phyloP scores from a whole-genome alignment of 2,888 invertebrate genomes.

The Asteroscopus sphinx region DNA sequence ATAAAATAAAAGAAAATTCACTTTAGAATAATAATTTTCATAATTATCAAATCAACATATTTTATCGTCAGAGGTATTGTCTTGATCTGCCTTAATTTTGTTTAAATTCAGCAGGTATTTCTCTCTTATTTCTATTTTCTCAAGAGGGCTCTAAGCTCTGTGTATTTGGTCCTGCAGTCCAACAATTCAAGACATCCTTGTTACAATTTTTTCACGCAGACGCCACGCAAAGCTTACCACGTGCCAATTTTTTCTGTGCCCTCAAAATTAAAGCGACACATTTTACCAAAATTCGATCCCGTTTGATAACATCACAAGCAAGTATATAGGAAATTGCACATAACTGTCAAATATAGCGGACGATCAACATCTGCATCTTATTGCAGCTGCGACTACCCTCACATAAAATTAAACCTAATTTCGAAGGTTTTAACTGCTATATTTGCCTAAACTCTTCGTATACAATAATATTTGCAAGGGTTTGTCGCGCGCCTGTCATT shows the following conservation, averaged over 20 bases:
- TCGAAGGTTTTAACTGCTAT: not conserved
- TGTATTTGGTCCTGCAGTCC: no score
- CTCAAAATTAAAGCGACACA: constrained; percentile 3
- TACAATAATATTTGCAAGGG: constrained; percentile 63
- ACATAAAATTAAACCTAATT: constrained; percentile 16
- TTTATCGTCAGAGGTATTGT: no score
- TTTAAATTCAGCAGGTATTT: no score
- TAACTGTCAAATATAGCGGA: constrained; percentile 60
- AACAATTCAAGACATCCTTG: no score
- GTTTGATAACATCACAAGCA: constrained; percentile 48
- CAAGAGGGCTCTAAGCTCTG: no score
- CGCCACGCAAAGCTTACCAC: not conserved
- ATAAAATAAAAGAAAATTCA: no score
- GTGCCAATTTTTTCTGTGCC: not conserved
- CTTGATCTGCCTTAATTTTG: no score
- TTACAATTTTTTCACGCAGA: no score
- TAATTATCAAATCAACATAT: no score
- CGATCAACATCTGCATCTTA: constrained; percentile 59
- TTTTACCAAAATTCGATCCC: constrained; percentile 22
- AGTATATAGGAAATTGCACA: constrained; percentile 70
- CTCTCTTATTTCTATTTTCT: no score
- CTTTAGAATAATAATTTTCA: no score
- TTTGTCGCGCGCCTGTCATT: constrained; percentile 79
- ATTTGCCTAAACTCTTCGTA: constrained; percentile 39
- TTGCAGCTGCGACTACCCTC: constrained; percentile 54